These are phyloP conservation scores for Saccostrea cuccullata DNA, from an alignment of 1,140 invertebrate species.

Conservation along the genomic window DNA sequence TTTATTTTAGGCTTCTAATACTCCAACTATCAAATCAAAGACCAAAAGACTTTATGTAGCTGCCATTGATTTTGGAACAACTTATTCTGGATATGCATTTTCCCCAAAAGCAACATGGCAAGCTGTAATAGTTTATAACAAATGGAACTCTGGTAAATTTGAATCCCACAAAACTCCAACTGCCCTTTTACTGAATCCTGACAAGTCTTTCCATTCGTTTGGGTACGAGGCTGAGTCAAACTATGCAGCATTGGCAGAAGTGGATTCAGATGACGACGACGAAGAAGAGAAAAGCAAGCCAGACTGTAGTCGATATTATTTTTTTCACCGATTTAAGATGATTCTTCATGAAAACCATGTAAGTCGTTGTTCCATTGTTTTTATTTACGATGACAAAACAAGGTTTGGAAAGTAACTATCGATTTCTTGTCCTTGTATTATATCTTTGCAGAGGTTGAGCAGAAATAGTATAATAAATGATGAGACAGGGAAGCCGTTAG, in stretches of 20 bases:
- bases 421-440: background rate
- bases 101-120: background rate
- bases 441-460: background rate
- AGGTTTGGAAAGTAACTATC: background rate
- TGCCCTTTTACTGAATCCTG: background rate
- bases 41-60: background rate
- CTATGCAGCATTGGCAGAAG: background rate
- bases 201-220: background rate
- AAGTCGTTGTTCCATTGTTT: background rate
- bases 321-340: constrained; percentile 1
- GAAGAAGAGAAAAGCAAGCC: background rate
- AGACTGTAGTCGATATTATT: background rate
- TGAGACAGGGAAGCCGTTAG: background rate
- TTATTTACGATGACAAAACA: background rate
- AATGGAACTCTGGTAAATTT: background rate
- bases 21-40: background rate
- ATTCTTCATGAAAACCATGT: background rate
- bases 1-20: background rate
- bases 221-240: background rate
- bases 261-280: background rate
- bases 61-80: constrained; percentile 24
- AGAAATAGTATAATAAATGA: background rate
- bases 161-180: background rate
- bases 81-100: constrained; percentile 2
- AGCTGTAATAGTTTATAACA: background rate